These are phyloP conservation scores for Proisotoma minuta DNA, from an alignment of 2,888 invertebrate genomes.

Conservation along the genomic window DNA sequence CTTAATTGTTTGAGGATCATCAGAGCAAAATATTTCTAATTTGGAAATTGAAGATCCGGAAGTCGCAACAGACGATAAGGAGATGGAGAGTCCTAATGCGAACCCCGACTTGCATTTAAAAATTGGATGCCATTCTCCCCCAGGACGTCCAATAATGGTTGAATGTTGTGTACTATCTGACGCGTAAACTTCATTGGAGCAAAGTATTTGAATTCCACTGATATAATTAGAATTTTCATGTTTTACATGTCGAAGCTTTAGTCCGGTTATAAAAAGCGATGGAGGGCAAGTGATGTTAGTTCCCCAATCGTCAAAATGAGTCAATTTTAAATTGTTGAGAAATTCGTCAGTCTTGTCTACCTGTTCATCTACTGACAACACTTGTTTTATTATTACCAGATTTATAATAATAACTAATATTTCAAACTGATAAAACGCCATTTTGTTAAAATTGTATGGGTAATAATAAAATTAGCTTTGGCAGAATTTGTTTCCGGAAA, in stretches of 20 bases:
- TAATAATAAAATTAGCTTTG: too few species aligned
- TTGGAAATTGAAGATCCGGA: not conserved
- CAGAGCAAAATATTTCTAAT: not conserved
- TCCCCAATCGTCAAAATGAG: constrained; percentile 1
- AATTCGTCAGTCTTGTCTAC: not conserved
- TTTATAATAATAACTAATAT: too few species aligned
- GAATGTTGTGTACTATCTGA: not conserved
- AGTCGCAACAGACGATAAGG: too few species aligned
- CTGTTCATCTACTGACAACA: too few species aligned
- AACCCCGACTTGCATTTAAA: not conserved
- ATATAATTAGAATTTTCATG: not conserved
- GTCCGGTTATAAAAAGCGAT: not conserved
- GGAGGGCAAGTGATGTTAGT: not conserved
- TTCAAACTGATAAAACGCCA: too few species aligned
- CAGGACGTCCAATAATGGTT: not conserved
- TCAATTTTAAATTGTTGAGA: constrained; percentile 2
- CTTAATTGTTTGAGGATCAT: not conserved
- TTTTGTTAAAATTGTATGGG: too few species aligned
- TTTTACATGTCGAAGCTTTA: not conserved
- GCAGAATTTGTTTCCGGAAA: too few species aligned
- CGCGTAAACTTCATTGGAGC: not conserved
- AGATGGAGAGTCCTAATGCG: constrained; percentile 1
- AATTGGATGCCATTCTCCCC: not conserved
- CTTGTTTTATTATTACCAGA: too few species aligned
- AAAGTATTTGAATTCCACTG: not conserved